Percentiles rank a stretch among this genome's conserved stretches.
These are phyloP conservation scores for Phyllotreta cruciferae DNA, from an alignment of 2,888 invertebrate genomes.

Conservation along the genomic window DNA sequence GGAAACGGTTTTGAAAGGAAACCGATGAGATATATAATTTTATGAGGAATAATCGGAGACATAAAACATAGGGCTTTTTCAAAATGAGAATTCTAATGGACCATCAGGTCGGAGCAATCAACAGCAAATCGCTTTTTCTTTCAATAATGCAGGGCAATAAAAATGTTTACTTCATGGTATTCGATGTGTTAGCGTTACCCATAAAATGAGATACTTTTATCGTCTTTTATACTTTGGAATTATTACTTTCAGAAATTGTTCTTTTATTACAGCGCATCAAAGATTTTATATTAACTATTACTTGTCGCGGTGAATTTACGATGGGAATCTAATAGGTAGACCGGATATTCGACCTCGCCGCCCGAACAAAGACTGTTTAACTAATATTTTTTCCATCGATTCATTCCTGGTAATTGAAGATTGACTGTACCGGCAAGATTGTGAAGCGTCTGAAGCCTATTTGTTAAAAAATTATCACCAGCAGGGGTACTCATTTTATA, in stretches of 20 bases:
- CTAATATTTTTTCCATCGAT: neutral
- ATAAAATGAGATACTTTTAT: slow-evolving; percentile 16
- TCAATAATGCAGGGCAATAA: slow-evolving; percentile 38
- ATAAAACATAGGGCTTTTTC: slow-evolving; percentile 11
- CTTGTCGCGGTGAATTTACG: neutral
- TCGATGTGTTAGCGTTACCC: slow-evolving; percentile 12
- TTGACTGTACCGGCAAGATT: no score
- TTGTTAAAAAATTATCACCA: no score
- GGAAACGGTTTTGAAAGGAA: neutral
- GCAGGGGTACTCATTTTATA: no score
- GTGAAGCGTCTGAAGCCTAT: no score
- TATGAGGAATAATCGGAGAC: slow-evolving; percentile 13
- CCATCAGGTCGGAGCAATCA: slow-evolving; percentile 44
- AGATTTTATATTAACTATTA: slow-evolving; percentile 13
- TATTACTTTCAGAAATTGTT: slow-evolving; percentile 13
- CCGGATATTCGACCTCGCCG: neutral
- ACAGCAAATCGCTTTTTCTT: slow-evolving; percentile 43
- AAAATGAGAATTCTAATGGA: slow-evolving; percentile 43
- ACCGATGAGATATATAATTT: slow-evolving; percentile 2
- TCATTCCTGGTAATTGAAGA: neutral
- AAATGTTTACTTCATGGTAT: slow-evolving; percentile 35
- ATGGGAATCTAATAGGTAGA: neutral
- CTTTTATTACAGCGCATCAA: slow-evolving; percentile 8
- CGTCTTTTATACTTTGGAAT: slow-evolving; percentile 13
- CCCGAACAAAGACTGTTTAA: no score